Evolutionary conservation across 2,113 vertebrate genomes (phyloP).

Genomic region (Zingel zingel): DNA sequence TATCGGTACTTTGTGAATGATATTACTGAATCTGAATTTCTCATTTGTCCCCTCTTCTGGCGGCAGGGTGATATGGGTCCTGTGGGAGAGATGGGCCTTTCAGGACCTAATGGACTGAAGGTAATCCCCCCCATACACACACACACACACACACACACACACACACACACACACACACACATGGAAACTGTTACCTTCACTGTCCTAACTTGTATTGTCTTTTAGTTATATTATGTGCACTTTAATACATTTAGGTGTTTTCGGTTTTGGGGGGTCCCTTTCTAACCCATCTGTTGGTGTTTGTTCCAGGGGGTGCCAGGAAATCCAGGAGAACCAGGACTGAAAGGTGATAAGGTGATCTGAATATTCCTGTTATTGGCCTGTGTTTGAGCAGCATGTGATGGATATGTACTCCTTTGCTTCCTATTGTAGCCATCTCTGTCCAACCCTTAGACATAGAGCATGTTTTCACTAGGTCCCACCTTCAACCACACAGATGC

Average conservation of each 20-base stretch:
- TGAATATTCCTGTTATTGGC: constrained; percentile 98
- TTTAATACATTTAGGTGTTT: constrained; percentile 11
- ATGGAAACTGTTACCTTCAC: constrained; percentile 4
- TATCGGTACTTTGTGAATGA: constrained; percentile 20
- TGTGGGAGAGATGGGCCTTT: constrained; percentile 89
- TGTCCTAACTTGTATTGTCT: constrained; percentile 13
- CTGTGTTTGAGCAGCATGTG: constrained; percentile 86
- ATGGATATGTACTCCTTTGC: constrained; percentile 69
- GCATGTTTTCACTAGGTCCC: constrained; percentile 46
- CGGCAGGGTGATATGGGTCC: constrained; percentile 94
- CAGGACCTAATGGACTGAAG: constrained; percentile 95
- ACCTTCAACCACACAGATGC: neutral
- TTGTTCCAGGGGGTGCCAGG: constrained; percentile 94
- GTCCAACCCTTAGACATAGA: constrained; percentile 19
- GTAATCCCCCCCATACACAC: constrained; percentile 78
- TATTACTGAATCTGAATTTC: constrained; percentile 25
- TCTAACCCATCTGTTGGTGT: constrained; percentile 53
- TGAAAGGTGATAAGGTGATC: constrained; percentile 99
- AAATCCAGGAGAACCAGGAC: constrained; percentile 97
- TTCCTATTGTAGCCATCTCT: constrained; percentile 29
- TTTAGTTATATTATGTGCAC: neutral
- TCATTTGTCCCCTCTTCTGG: constrained; percentile 64
- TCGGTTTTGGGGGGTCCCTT: neutral
- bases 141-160: constrained; percentile 1
- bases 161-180: constrained; percentile 3